Base-by-base conservation (phyloP, 2,888 invertebrate species). In the Mystacides longicornis region DNA sequence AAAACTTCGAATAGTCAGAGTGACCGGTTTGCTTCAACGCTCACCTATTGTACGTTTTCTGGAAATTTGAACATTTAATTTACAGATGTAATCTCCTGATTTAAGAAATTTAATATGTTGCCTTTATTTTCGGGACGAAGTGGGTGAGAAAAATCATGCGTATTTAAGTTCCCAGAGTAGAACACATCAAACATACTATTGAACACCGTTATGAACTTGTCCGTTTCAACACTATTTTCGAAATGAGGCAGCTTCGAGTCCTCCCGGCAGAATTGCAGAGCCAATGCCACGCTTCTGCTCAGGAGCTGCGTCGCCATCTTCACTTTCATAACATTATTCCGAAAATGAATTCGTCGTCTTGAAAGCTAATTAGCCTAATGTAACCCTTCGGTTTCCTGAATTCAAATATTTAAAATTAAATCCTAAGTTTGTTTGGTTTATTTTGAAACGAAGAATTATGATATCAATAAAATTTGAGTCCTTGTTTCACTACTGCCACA, bases 61-160 rank as follows among this genome's bases (percentile, higher is more conserved):
- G 14, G 14, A 43, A 43, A 43, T 43, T 43, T 43, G 7, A 43
- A 43, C 16, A 11, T 18, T 43, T 43, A 16, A 18, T 11, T 43
- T 18, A 11, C 43, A 16, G 5, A 43, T 43, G 18, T 43, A 43
- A 43, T 43, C 18, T 43, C 43, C 43, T n/a, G 43, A 43, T 11
- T 43, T 43, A 43, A 43, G 43, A 43, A 43, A 43, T 43, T 43
- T 5, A 43, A 43, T 16, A 43, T 43, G 16, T 18, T n/a, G 43
- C 16, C 43, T 43, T 27, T 27, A n/a, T n/a, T n/a, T n/a, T n/a
- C n/a, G n/a, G n/a, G n/a, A n/a, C n/a, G n/a, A n/a, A 31, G 31
- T 7, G 31, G 31, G 14, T 31, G 31, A 31, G 31, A 31, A 14
- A 31, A 31, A 9, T 14, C 31, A 31, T 14, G 7, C 7, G 7